Percentiles rank a stretch among this genome's conserved stretches.
These are phyloP conservation scores for Agriopis leucophaearia DNA, from an alignment of 2,888 invertebrate species.

Conservation along the genomic window DNA sequence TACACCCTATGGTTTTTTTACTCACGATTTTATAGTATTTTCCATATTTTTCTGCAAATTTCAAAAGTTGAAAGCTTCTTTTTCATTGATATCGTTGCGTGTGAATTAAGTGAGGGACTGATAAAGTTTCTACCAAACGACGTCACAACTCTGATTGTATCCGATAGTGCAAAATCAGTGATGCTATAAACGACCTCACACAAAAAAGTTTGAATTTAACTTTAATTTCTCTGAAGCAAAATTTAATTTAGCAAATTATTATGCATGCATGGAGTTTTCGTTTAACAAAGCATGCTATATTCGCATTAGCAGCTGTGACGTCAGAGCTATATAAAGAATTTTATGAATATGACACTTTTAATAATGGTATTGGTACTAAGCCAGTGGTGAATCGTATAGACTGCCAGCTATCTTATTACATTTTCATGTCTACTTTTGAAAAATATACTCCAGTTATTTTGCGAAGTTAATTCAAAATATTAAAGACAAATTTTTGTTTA, in stretches of 20 bases:
- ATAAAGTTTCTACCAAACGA: slow-evolving; percentile 18
- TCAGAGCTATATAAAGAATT: slow-evolving; percentile 43
- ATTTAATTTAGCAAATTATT: slow-evolving; percentile 30
- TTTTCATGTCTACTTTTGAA: too few species aligned
- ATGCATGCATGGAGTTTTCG: slow-evolving; percentile 28
- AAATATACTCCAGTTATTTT: too few species aligned
- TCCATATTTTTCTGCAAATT: too few species aligned
- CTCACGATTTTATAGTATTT: too few species aligned
- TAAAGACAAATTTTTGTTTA: too few species aligned
- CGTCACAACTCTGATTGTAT: slow-evolving; percentile 20
- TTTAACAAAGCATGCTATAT: slow-evolving; percentile 44
- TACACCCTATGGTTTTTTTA: too few species aligned
- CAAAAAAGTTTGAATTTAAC: slow-evolving; percentile 7
- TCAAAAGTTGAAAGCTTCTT: too few species aligned
- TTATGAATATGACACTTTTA: slow-evolving; percentile 28
- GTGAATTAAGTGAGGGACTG: slow-evolving; percentile 6
- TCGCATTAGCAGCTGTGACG: slow-evolving; percentile 45
- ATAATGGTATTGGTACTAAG: neutral
- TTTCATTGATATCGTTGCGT: too few species aligned
- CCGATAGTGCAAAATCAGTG: slow-evolving; percentile 18
- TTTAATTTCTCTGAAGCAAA: slow-evolving; percentile 27
- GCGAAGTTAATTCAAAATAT: too few species aligned
- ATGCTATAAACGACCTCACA: slow-evolving; percentile 30
- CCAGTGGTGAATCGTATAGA: too few species aligned
- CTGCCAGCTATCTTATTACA: neutral